phyloP scores from a whole-genome alignment of 2,888 invertebrate genomes.

The Gibbula magus region DNA sequence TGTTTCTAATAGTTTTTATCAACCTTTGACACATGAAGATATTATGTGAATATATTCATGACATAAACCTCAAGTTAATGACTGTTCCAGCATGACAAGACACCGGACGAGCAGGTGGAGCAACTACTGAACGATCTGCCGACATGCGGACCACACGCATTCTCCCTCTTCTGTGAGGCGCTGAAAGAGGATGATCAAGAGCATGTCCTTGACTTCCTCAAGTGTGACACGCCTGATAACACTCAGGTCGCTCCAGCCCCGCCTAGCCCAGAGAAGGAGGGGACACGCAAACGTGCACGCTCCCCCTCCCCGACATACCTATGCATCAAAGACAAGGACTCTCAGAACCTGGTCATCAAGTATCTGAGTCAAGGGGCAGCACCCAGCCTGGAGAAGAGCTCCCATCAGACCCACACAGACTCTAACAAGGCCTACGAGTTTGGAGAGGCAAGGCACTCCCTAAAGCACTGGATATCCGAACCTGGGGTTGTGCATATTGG shows the following conservation, averaged over 20 bases:
- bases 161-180: conserved; percentile 63
- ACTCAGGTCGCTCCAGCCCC: neutral
- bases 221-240: conserved; percentile 24
- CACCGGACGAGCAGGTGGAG: conserved; percentile 61
- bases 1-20: too few species aligned
- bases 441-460: neutral
- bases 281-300: neutral
- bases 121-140: conserved; percentile 58
- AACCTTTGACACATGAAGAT: too few species aligned
- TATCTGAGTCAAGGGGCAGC: neutral
- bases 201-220: conserved; percentile 55
- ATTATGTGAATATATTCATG: too few species aligned
- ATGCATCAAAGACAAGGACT: conserved; percentile 13
- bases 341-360: conserved; percentile 7
- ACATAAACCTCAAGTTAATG: neutral
- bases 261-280: neutral
- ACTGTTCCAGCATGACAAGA: conserved; percentile 49
- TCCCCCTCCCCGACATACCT: conserved; percentile 15
- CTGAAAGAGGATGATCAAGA: conserved; percentile 61
- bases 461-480: conserved; percentile 18
- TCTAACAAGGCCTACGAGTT: neutral
- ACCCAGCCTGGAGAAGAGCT: neutral
- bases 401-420: neutral
- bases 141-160: conserved; percentile 57
- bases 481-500: conserved; percentile 1